Percentiles rank a stretch among this genome's conserved stretches.
These are phyloP conservation scores for Xiphophorus birchmanni DNA, from an alignment of 2,797 vertebrate genomes.

Conservation along the genomic window DNA sequence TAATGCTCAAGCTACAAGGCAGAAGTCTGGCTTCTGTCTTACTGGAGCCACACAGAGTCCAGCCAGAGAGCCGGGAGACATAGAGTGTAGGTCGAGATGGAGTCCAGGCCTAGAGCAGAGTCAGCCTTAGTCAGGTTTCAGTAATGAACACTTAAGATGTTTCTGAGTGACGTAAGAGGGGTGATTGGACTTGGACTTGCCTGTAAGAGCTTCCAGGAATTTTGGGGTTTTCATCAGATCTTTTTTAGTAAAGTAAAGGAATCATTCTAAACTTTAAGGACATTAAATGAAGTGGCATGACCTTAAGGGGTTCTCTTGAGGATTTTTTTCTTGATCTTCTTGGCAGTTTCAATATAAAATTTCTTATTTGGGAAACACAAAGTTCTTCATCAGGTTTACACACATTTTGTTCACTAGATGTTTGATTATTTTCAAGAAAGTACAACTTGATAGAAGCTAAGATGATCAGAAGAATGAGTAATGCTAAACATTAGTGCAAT, in stretches of 20 bases:
- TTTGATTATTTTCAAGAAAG: not conserved
- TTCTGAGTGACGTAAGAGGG: conserved; percentile 39
- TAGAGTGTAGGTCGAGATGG: conserved; percentile 42
- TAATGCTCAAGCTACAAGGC: conserved; percentile 53
- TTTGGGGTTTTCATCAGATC: conserved; percentile 23
- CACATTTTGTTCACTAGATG: not conserved
- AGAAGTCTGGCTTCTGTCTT: conserved; percentile 74
- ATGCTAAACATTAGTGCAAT: not conserved
- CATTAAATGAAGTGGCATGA: conserved; percentile 26
- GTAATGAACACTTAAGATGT: conserved; percentile 63
- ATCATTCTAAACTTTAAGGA: conserved; percentile 12
- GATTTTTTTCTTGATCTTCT: conserved; percentile 18
- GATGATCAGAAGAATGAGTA: not conserved
- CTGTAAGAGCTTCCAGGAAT: conserved; percentile 31
- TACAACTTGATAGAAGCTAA: not conserved
- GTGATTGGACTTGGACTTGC: conserved; percentile 16
- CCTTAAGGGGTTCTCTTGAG: conserved; percentile 13
- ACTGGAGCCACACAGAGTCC: conserved; percentile 29
- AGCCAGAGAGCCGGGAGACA: conserved; percentile 29
- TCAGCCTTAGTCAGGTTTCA: conserved; percentile 41
- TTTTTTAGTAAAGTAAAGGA: conserved; percentile 6
- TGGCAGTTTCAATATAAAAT: conserved; percentile 1
- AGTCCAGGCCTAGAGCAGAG: conserved; percentile 65
- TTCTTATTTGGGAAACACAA: conserved; percentile 6
- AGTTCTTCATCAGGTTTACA: not conserved